Evolutionary conservation across 1,140 invertebrate species (phyloP), one percentile per base, ranked within the genome.

Genomic region (Linepithema humile): DNA sequence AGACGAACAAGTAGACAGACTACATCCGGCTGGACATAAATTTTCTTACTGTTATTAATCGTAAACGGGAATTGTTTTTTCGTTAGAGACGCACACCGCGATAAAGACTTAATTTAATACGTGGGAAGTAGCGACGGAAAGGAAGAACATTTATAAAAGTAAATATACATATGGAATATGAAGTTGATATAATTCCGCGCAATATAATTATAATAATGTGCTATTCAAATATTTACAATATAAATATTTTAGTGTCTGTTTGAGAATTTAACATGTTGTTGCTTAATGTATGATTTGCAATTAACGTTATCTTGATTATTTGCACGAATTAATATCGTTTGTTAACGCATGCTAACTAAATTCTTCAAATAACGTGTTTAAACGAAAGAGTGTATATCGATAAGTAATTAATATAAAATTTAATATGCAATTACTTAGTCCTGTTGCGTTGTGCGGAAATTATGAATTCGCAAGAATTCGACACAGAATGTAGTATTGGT

Each of bases 31-130:
- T 15, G 26, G 17, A n/a, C 43, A 59, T 70, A 53, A 40, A 82
- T 55, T 55, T 73, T 48, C 77, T 29, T 43, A 29, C 29, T 26
- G 10, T 40, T 38, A 82, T 80, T 64, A 53, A 45, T 73, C 26
- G 40, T 67, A 73, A 82, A 73, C 48, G 26, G 20, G 23, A 32
- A n/a, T 23, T 12, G 43, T 43, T 35, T 20, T n/a, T 53, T 57
- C 57, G 53, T 20, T 12, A 20, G 70, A 20, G 38, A 23, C 3
- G 6, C 7, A 64, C 35, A 15, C 32, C 7, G n/a, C 9, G 10
- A 72, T 23, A 35, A 35, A 17, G 17, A 5, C 9, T 40, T 23
- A 43, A 0, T 26, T 62, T 35, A n/a, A n/a, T 38, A 38, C 0
- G n/a, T 20, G 7, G 12, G 9, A 38, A 38, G 6, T 0, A 20